Evolutionary conservation across 1,140 invertebrate genomes (phyloP).

Genomic region (Drosophila grimshawi): DNA sequence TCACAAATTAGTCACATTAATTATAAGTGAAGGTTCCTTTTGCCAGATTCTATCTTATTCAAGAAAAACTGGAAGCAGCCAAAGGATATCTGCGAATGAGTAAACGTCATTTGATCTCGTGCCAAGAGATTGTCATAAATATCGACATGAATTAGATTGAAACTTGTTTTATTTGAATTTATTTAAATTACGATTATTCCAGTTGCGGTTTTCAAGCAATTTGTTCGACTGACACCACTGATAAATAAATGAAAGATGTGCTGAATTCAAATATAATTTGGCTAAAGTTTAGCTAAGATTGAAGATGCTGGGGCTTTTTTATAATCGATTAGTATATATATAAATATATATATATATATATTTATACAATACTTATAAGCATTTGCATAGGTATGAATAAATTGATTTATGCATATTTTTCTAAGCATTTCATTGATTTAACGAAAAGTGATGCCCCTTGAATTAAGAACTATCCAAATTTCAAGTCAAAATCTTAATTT

Average conservation of each 20-base stretch:
- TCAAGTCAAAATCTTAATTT: too few species aligned
- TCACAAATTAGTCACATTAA: constrained; percentile 77
- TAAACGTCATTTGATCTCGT: constrained; percentile 1
- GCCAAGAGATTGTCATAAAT: neutral
- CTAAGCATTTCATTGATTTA: too few species aligned
- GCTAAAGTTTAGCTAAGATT: neutral
- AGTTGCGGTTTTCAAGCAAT: neutral
- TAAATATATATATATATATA: too few species aligned
- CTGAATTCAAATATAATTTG: neutral
- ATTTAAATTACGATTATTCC: neutral
- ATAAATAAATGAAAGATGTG: constrained; percentile 5
- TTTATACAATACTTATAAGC: too few species aligned
- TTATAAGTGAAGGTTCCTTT: constrained; percentile 45
- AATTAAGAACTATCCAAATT: too few species aligned
- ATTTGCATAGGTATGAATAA: too few species aligned
- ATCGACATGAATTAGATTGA: neutral
- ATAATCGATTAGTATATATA: too few species aligned
- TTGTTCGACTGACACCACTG: neutral
- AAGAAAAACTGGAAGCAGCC: constrained; percentile 14
- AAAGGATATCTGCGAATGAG: constrained; percentile 12
- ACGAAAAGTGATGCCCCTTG: too few species aligned
- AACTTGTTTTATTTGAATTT: neutral
- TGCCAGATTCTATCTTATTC: constrained; percentile 29
- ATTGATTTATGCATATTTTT: too few species aligned
- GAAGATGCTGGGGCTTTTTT: too few species aligned